These are phyloP conservation scores for Hydriomena furcata DNA, from an alignment of 2,888 invertebrate genomes.

Conservation along the genomic window DNA sequence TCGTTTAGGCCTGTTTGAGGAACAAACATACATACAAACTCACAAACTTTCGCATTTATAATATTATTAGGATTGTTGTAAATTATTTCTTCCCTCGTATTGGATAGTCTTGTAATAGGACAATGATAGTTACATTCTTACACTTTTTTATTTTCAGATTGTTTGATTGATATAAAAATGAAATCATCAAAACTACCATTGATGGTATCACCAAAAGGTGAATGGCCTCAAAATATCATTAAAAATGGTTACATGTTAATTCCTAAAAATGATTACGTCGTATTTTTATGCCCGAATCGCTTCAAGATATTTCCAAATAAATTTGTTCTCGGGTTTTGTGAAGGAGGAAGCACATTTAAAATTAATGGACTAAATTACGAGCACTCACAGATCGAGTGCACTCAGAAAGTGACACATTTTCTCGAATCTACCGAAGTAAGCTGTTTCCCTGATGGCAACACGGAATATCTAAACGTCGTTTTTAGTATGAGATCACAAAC, in stretches of 20 bases:
- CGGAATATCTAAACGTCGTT: constrained; percentile 45
- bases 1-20: too few species aligned
- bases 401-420: constrained; percentile 36
- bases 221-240: constrained; percentile 36
- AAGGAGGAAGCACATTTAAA: constrained; percentile 39
- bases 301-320: constrained; percentile 37
- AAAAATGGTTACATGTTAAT: constrained; percentile 41
- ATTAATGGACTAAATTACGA: constrained; percentile 36
- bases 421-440: constrained; percentile 27
- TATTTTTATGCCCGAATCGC: constrained; percentile 46
- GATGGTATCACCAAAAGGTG: constrained; percentile 33
- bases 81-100: too few species aligned
- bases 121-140: not conserved
- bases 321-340: constrained; percentile 42
- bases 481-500: constrained; percentile 32
- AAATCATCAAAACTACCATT: constrained; percentile 43
- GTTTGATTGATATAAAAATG: constrained; percentile 43
- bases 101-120: too few species aligned
- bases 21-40: too few species aligned
- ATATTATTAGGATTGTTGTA: too few species aligned
- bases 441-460: constrained; percentile 39
- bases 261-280: constrained; percentile 32
- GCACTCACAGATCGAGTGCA: constrained; percentile 51
- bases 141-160: constrained; percentile 47
- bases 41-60: too few species aligned